These are phyloP conservation scores for Eupsilia transversa DNA, from an alignment of 2,888 invertebrate genomes.

Conservation along the genomic window DNA sequence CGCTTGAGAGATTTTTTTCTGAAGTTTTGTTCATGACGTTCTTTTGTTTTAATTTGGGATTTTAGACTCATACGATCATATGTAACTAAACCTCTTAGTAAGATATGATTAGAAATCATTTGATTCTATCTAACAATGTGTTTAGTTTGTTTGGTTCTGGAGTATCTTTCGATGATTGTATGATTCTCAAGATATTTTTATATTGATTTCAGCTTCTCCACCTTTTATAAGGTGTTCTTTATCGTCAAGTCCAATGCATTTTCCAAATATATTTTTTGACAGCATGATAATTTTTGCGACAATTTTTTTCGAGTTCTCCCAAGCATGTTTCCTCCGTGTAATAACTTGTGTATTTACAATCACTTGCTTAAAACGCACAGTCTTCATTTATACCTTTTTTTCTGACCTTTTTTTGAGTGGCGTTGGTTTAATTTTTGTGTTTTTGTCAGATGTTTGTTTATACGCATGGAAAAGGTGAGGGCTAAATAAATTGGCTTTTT, in stretches of 20 bases:
- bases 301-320: slow-evolving; percentile 67
- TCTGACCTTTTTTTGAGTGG: slow-evolving; percentile 71
- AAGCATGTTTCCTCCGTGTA: slow-evolving; percentile 86
- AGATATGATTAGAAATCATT: slow-evolving; percentile 2
- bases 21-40: slow-evolving; percentile 69
- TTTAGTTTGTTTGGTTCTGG: slow-evolving; percentile 28
- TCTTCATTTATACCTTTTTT: slow-evolving; percentile 54
- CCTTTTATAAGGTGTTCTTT: slow-evolving; percentile 69
- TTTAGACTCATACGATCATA: slow-evolving; percentile 74
- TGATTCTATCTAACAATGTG: neutral
- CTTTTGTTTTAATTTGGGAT: slow-evolving; percentile 52
- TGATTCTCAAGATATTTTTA: slow-evolving; percentile 66
- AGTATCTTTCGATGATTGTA: slow-evolving; percentile 70
- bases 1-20: slow-evolving; percentile 78
- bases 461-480: slow-evolving; percentile 69
- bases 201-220: slow-evolving; percentile 77
- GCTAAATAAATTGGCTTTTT: slow-evolving; percentile 63
- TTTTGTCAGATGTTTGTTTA: slow-evolving; percentile 70
- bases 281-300: slow-evolving; percentile 75
- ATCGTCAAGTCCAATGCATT: slow-evolving; percentile 61
- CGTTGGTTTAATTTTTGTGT: slow-evolving; percentile 74
- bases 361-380: slow-evolving; percentile 80
- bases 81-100: slow-evolving; percentile 22
- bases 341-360: slow-evolving; percentile 78
- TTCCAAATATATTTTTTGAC: slow-evolving; percentile 61